Evolutionary conservation across 2,888 invertebrate genomes (phyloP), one percentile per base, ranked within the genome.

Genomic region (Chloroclysta siterata): DNA sequence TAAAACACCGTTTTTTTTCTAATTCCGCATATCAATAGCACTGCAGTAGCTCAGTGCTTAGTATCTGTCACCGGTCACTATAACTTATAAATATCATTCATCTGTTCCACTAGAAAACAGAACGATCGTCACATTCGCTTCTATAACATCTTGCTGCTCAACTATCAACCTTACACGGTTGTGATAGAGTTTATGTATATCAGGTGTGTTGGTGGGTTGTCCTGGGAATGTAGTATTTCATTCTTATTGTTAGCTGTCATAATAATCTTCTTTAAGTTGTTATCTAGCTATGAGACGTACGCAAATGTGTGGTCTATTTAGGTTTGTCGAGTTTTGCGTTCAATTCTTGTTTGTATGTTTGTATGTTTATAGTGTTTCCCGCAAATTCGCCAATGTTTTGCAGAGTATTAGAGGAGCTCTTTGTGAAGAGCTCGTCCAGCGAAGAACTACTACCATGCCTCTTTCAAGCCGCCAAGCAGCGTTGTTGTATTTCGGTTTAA

Each of bases 1-100:
- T 0, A 46, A 46, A 44, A 29, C 5, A 29, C 10, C 13, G 28
- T 17, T 8, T 4, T 28, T 6, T 60, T 56, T 56, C 52, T 57
- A 48, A 50, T 46, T 68, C 63, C 13, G 7, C 5, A 65, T 28
- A 50, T 60, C 60, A 60, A 65, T 57, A 48, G 42, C 29, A 48
- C 53, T 47, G 55, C 88, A 72, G 88, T 86, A 86, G 87, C 84
- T 76, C 76, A 80, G 76, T 79, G 71, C 79, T 80, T 79, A 80
- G 83, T 80, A 78, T 77, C 78, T 84, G 85, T 85, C 86, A 83
- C 78, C 83, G 79, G 77, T 70, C 77, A 77, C 73, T 76, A 71
- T 79, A 79, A 87, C 72, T 78, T 87, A 87, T 84, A 77, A 72
- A 77, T 66, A 66, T 85, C 86, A 83, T 77, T 87, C 83, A 85